Evolutionary conservation across 2,797 vertebrate genomes (phyloP), one percentile per base, ranked within the genome.

Genomic region (Melanotaenia maccullochi): DNA sequence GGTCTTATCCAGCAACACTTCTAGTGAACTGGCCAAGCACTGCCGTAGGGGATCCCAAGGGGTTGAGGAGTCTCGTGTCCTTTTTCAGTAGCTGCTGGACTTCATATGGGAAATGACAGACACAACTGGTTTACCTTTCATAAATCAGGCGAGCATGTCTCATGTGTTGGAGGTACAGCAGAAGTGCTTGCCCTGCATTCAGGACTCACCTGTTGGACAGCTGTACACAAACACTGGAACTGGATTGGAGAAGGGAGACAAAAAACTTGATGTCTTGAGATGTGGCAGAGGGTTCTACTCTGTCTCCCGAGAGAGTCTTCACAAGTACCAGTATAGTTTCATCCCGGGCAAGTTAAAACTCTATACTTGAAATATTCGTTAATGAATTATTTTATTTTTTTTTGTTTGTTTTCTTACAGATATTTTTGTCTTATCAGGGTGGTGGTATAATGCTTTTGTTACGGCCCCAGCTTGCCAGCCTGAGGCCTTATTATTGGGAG

Each of bases 181-280:
- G 18, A 66, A 66, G 4, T 24, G 55, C 14, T 9, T 66, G 9
- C 1, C 51, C 2, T 66, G 51, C 52, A 66, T 66, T 13, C 57
- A 59, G 12, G 33, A 59, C 36, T 32, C 32, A 11, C 38, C 38
- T 40, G 38, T 12, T 12, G 8, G 8, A 5, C 33, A 33, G 8
- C 33, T 33, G 33, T 33, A 35, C 32, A 58, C 18, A 2, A 35
- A 35, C 8, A 1, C 5, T 1, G 32, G 33, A 12, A 9, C 38
- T 32, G 1, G 0, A 20, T 4, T n/a, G 1, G 1, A 59, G 18
- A 36, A 59, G 9, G 57, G 57, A 12, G 32, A 22, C 20, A 13
- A 36, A 36, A 6, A 0, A 0, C 32, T 59, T 1, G 18, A 59
- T 22, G 20, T 36, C 20, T 9, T 36, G 9, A 22, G 57, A 13